Percentiles rank a stretch among this genome's conserved stretches.
Evolutionary conservation across 2,888 invertebrate genomes (phyloP).

Genomic region (Chaetogeoica ovagalla): DNA sequence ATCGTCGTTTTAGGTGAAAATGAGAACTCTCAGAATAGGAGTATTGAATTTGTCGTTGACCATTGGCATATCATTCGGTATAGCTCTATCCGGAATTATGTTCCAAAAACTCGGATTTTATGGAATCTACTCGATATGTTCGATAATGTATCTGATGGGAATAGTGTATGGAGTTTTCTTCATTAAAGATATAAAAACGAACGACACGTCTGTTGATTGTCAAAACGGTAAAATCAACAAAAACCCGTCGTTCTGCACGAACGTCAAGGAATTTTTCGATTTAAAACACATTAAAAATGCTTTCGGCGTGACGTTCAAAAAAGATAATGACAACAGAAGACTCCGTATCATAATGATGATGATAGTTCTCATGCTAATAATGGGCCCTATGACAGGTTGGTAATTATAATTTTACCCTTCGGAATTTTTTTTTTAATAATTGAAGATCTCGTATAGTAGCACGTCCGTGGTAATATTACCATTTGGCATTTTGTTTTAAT

Average conservation of each 20-base stretch:
- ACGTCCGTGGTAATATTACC: no score
- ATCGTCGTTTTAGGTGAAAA: constrained; percentile 63
- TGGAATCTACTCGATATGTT: constrained; percentile 30
- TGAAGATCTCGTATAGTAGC: no score
- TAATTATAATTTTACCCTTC: background rate
- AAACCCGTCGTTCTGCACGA: background rate
- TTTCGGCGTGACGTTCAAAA: constrained; percentile 34
- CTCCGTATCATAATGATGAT: constrained; percentile 43
- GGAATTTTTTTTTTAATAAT: no score
- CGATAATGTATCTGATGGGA: constrained; percentile 65
- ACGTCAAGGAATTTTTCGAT: constrained; percentile 19
- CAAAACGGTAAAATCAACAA: constrained; percentile 25
- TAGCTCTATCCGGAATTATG: constrained; percentile 36
- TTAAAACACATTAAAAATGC: constrained; percentile 30
- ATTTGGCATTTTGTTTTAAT: background rate
- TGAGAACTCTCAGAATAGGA: constrained; percentile 81
- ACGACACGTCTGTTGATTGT: background rate
- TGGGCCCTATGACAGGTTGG: constrained; percentile 46
- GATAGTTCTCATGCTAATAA: constrained; percentile 34
- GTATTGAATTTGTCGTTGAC: constrained; percentile 87
- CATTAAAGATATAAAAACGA: background rate
- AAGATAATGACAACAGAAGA: constrained; percentile 28
- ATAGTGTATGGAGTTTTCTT: constrained; percentile 13
- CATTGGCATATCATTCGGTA: constrained; percentile 67
- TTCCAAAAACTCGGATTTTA: constrained; percentile 43